A percentile compares a stretch with the other conserved stretches of the same genome.
Conservation (phyloP, 1,140 invertebrate species). For the Halesus radiatus region DNA sequence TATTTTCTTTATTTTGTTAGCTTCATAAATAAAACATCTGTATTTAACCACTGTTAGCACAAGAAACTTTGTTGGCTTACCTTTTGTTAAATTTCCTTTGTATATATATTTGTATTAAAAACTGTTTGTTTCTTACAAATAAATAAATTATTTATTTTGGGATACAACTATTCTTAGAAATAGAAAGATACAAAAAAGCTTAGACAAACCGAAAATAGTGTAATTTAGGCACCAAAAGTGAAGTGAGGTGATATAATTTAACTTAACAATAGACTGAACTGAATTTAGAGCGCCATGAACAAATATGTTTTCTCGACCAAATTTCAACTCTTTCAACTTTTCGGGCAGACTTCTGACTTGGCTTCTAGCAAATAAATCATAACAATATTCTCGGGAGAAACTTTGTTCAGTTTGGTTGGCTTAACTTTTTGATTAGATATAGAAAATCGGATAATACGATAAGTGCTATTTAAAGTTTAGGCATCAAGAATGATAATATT, state of each 20-base stretch:
- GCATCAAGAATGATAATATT: neutral
- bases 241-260: neutral
- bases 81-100: too few relatives aligned
- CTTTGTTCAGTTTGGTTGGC: neutral
- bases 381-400: neutral
- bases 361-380: constrained; percentile 8
- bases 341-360: neutral
- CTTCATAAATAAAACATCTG: too few relatives aligned
- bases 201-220: too few relatives aligned
- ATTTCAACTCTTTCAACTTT: neutral
- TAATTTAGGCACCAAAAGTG: too few relatives aligned
- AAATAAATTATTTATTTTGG: too few relatives aligned
- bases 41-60: too few relatives aligned
- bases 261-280: neutral
- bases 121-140: too few relatives aligned
- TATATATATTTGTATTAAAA: too few relatives aligned
- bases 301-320: neutral
- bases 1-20: too few relatives aligned
- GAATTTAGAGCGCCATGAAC: neutral
- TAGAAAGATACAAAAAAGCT: too few relatives aligned
- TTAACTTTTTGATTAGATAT: constrained; percentile 22
- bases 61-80: too few relatives aligned
- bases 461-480: neutral
- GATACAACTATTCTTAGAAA: too few relatives aligned
- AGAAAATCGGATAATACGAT: constrained; percentile 8